Evolutionary conservation across 2,113 vertebrate genomes (phyloP).

Genomic region (Uria aalge): DNA sequence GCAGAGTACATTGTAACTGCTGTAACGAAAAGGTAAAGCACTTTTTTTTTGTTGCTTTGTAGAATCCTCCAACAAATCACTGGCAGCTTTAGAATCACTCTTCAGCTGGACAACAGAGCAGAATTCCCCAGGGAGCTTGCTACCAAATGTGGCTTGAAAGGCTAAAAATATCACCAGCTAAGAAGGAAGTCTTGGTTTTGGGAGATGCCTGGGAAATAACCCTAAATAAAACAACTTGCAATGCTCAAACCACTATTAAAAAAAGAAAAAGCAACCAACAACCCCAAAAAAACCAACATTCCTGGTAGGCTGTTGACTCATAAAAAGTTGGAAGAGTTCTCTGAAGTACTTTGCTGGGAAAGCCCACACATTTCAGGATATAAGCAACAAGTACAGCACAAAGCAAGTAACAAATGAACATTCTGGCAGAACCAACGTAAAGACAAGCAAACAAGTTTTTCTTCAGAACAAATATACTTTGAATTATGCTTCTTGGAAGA

Average conservation of each 20-base stretch:
- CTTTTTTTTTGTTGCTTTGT: not conserved
- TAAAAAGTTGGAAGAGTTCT: not conserved
- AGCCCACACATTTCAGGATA: not conserved
- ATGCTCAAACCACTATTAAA: not conserved
- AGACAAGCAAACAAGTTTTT: not conserved
- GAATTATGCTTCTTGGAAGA: not conserved
- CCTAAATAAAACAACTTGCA: not conserved
- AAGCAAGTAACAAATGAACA: not conserved
- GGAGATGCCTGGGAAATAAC: constrained; percentile 10
- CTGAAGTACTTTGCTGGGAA: not conserved
- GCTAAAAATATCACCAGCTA: constrained; percentile 29
- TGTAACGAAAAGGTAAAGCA: not conserved
- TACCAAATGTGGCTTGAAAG: constrained; percentile 12
- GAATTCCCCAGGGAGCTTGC: not conserved
- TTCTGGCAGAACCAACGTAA: not conserved
- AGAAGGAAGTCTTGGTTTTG: constrained; percentile 27
- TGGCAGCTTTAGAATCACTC: not conserved
- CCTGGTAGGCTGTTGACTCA: not conserved
- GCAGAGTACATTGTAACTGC: not conserved
- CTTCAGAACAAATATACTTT: not conserved
- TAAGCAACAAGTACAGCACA: not conserved
- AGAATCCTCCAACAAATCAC: not conserved
- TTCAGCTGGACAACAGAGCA: not conserved
- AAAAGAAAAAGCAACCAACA: not conserved
- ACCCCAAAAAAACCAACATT: not conserved